Evolutionary conservation across 2,888 invertebrate genomes (phyloP), one percentile per base, ranked within the genome.

Genomic region (Cheilosia vulpina): DNA sequence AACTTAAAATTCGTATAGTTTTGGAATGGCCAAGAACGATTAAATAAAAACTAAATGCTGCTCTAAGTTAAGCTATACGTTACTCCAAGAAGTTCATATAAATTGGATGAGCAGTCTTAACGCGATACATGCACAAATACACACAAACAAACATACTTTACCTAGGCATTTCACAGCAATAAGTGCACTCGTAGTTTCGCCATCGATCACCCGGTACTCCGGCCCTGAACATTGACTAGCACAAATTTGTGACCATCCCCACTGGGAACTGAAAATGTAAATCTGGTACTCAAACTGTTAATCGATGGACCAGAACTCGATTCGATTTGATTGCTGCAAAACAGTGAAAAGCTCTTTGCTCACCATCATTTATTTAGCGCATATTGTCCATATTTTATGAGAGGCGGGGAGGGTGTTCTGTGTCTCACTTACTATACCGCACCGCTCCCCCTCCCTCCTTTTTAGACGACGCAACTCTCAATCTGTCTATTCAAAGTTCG

Each of bases 301-400:
- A 73, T 80, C 80, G 80, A 81, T 69, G 80, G 75, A 69, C 73
- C 68, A 57, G 68, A 63, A 75, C 73, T 34, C 43, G 43, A 81
- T 69, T 63, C 63, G 52, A 69, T 58, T 60, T 80, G 80, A 80
- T 73, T 75, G 73, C 68, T 72, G 73, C 38, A 57, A 73, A 80
- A 80, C 80, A 80, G 55, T 73, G 68, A 80, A 80, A 80, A 73
- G 68, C 80, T 75, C 43, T 81, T 81, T 75, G 43, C 80, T 57
- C 75, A 31, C 62, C 75, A 81, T 81, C 68, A 81, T 68, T 81
- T 75, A 81, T 81, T 81, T 75, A 81, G 50, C 57, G 50, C 57
- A 52, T 62, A 19, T 45, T 58, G 62, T 78, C 68, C 57, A 68
- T 68, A 75, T 60, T 75, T 75, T 63, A 81, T 75, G 80, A 75